Percentiles rank a stretch among this genome's conserved stretches.
These are phyloP conservation scores for Clarias pachynema DNA, from an alignment of 2,797 vertebrate species.

Conservation along the genomic window DNA sequence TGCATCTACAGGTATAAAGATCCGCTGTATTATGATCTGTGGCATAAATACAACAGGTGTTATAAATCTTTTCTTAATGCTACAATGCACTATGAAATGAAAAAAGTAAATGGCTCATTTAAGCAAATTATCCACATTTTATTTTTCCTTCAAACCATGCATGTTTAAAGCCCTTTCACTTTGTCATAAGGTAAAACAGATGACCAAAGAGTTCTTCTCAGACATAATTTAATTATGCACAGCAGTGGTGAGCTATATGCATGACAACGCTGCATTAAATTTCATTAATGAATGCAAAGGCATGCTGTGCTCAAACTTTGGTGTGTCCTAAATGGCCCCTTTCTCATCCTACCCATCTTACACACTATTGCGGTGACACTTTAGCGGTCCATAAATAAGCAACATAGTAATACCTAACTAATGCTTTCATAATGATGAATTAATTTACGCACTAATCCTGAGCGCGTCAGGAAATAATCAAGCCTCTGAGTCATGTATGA, in stretches of 20 bases:
- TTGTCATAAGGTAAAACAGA: neutral
- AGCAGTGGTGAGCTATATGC: neutral
- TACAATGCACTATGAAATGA: neutral
- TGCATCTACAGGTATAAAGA: neutral
- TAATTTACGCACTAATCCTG: neutral
- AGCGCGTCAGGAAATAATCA: neutral
- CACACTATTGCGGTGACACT: neutral
- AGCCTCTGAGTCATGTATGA: neutral
- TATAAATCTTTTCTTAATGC: neutral
- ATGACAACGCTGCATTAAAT: neutral
- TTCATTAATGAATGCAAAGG: neutral
- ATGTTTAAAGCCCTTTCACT: neutral
- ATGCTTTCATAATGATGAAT: constrained; percentile 5
- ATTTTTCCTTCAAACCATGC: neutral
- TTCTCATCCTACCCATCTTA: neutral
- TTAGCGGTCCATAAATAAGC: neutral
- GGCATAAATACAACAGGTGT: neutral
- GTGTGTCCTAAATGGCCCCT: neutral
- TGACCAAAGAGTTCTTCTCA: neutral
- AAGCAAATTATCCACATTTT: neutral
- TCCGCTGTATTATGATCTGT: neutral
- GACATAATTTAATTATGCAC: neutral
- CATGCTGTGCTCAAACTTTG: no score
- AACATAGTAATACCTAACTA: neutral
- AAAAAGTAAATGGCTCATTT: neutral